Evolutionary conservation across 2,888 invertebrate species (phyloP).

Genomic region (Drosophila kambysellisi): DNA sequence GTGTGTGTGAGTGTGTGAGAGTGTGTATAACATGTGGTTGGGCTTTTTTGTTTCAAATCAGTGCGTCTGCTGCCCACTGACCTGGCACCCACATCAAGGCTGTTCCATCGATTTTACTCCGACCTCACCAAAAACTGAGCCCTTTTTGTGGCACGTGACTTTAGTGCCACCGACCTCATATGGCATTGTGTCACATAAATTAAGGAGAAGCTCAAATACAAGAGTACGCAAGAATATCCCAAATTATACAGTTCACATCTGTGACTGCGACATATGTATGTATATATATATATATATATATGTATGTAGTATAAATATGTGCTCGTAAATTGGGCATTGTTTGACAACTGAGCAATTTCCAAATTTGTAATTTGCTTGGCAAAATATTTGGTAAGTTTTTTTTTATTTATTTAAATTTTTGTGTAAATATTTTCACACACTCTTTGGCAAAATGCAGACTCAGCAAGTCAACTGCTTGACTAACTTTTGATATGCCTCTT

Average conservation of each 20-base stretch:
- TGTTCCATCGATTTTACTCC: slow-evolving; percentile 47
- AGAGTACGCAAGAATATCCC: slow-evolving; percentile 24
- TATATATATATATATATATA: not conserved
- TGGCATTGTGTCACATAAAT: slow-evolving; percentile 50
- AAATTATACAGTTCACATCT: slow-evolving; percentile 42
- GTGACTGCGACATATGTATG: slow-evolving; percentile 18
- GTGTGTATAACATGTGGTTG: slow-evolving; percentile 26
- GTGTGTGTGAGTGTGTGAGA: not conserved
- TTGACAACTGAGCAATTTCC: slow-evolving; percentile 20
- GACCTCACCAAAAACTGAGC: slow-evolving; percentile 7
- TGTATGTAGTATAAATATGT: not conserved
- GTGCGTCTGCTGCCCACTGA: slow-evolving; percentile 36
- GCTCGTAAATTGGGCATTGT: slow-evolving; percentile 34
- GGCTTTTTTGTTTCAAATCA: slow-evolving; percentile 51
- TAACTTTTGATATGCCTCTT: slow-evolving; percentile 10
- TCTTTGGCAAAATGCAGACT: slow-evolving; percentile 30
- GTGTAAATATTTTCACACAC: slow-evolving; percentile 33
- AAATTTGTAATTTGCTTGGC: slow-evolving; percentile 38
- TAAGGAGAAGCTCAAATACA: slow-evolving; percentile 35
- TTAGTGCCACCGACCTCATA: slow-evolving; percentile 44
- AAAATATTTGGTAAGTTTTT: slow-evolving; percentile 45
- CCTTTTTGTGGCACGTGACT: slow-evolving; percentile 56
- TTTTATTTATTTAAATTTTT: slow-evolving; percentile 27
- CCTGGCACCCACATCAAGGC: slow-evolving; percentile 44
- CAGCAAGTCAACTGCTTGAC: slow-evolving; percentile 46